A percentile compares a stretch with the other conserved stretches of the same genome.
These are phyloP conservation scores for Cephus runcator DNA, from an alignment of 2,888 invertebrate genomes.

Conservation along the genomic window DNA sequence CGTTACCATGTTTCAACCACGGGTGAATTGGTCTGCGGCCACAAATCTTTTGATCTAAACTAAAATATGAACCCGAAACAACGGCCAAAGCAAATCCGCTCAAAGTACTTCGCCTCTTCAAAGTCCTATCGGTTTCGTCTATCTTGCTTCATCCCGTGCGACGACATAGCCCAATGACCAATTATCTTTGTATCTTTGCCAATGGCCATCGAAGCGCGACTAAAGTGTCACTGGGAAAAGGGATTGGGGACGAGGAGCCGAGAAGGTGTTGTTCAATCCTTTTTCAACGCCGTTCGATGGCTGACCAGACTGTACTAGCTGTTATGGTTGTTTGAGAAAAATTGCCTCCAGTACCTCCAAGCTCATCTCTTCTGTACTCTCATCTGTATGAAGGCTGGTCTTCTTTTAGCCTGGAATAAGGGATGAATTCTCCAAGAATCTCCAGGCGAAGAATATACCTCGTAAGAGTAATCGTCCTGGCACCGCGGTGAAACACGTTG, in stretches of 20 bases:
- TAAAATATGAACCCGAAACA: conserved; percentile 64
- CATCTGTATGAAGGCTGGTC: background rate
- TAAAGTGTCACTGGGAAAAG: conserved; percentile 56
- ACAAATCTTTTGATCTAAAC: conserved; percentile 63
- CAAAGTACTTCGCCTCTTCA: conserved; percentile 48
- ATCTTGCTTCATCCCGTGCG: conserved; percentile 49
- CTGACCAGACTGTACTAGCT: background rate
- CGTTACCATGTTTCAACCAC: conserved; percentile 49
- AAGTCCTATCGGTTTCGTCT: conserved; percentile 36
- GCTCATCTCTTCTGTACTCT: background rate
- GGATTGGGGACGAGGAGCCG: conserved; percentile 37
- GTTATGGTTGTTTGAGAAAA: conserved; percentile 1
- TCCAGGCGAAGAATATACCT: background rate
- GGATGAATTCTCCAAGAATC: background rate
- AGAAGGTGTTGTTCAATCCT: background rate
- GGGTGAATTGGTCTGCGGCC: conserved; percentile 57
- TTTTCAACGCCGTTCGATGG: background rate
- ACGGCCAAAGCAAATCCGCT: conserved; percentile 63
- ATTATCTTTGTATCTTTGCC: conserved; percentile 64
- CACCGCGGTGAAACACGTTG: background rate
- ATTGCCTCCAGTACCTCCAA: background rate
- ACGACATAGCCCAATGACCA: conserved; percentile 62
- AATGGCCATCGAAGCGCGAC: conserved; percentile 59
- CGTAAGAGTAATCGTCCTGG: background rate
- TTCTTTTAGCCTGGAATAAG: background rate